phyloP scores from a whole-genome alignment of 2,888 invertebrate genomes.

The Deilephila elpenor region DNA sequence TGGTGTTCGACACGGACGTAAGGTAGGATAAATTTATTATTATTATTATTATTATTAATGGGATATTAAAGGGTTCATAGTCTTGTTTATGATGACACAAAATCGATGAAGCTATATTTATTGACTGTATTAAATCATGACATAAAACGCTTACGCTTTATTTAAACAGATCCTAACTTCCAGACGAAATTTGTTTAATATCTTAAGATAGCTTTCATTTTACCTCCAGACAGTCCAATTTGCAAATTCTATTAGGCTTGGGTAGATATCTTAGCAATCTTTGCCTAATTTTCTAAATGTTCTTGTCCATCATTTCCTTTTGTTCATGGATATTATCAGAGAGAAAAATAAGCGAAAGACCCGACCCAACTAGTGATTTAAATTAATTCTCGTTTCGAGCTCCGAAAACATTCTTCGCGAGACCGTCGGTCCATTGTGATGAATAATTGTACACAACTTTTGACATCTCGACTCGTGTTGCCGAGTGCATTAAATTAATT shows the following conservation, averaged over 20 bases:
- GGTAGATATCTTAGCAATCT: no score
- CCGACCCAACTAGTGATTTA: slow-evolving; percentile 7
- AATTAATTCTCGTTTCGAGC: neutral
- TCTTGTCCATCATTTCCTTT: neutral
- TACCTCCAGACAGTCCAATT: neutral
- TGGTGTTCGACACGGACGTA: no score
- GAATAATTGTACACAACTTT: slow-evolving; percentile 5
- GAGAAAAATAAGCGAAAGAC: neutral
- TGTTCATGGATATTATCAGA: neutral
- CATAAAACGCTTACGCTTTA: no score
- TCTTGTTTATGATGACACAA: no score
- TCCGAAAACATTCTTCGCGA: slow-evolving; percentile 5
- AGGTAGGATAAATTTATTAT: no score
- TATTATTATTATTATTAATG: no score
- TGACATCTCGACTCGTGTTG: neutral
- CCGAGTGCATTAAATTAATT: neutral
- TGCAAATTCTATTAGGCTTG: neutral
- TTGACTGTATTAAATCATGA: no score
- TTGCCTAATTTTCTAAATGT: neutral
- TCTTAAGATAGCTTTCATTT: neutral
- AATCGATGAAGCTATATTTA: no score
- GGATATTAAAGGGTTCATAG: no score
- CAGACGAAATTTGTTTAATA: no score
- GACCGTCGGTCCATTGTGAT: neutral
- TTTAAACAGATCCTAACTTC: no score